These are phyloP conservation scores for Laticauda colubrina DNA, from an alignment of 2,113 vertebrate genomes.

Conservation along the genomic window DNA sequence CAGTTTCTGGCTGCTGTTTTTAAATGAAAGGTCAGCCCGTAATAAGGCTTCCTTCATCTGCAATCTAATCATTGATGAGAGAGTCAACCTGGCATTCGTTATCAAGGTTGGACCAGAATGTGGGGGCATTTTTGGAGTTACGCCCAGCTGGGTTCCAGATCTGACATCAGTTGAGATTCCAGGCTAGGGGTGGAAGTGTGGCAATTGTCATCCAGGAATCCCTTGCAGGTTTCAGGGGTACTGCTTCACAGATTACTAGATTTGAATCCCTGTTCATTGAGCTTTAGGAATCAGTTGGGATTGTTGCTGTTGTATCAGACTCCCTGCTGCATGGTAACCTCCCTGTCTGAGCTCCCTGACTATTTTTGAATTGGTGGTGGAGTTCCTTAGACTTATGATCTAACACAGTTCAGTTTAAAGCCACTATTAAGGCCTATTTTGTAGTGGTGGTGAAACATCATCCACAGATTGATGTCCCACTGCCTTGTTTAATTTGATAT, in stretches of 20 bases:
- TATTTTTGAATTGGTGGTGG: too few species aligned
- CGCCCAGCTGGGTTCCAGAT: neutral
- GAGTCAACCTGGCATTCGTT: neutral
- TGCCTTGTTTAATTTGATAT: too few species aligned
- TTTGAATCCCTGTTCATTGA: neutral
- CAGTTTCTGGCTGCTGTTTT: neutral
- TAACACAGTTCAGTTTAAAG: too few species aligned
- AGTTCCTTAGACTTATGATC: too few species aligned
- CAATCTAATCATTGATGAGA: neutral
- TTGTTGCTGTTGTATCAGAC: neutral
- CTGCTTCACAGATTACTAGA: neutral
- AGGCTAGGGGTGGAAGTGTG: neutral
- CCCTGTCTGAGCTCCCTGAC: too few species aligned
- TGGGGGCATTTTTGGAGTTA: neutral
- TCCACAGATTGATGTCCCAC: too few species aligned
- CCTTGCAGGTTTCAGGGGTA: neutral
- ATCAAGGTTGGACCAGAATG: neutral
- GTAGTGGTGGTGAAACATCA: too few species aligned
- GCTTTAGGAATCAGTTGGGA: neutral
- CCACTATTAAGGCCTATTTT: too few species aligned
- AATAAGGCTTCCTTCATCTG: neutral
- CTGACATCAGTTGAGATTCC: neutral
- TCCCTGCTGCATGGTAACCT: neutral
- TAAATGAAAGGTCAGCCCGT: neutral
- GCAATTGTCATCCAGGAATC: neutral